Percentiles rank a stretch among this genome's conserved stretches.
phyloP scores from a whole-genome alignment of 1,140 invertebrate species.

The Tigriopus japonicus region DNA sequence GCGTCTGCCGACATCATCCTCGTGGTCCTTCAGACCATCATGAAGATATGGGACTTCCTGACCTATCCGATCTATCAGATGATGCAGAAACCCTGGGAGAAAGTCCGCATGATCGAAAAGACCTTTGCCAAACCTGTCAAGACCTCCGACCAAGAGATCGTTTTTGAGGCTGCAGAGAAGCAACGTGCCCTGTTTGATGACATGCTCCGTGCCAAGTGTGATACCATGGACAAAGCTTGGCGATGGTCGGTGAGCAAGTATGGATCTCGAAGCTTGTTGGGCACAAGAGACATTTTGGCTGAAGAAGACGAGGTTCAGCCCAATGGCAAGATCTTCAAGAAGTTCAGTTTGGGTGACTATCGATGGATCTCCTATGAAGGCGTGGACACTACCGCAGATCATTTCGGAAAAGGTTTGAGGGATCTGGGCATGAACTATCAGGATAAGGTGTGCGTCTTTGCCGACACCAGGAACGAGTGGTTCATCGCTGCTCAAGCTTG shows the following conservation, averaged over 20 bases:
- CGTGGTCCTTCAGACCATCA: not conserved
- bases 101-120: not conserved
- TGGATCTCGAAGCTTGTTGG: constrained; percentile 27
- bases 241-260: constrained; percentile 22
- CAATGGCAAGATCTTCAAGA: constrained; percentile 31
- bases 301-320: constrained; percentile 33
- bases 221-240: constrained; percentile 7
- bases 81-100: constrained; percentile 1
- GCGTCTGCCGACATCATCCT: not conserved
- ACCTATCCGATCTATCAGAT: constrained; percentile 7
- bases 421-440: constrained; percentile 24
- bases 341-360: constrained; percentile 28
- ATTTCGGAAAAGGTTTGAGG: constrained; percentile 26
- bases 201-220: not conserved
- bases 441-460: constrained; percentile 26
- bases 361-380: constrained; percentile 32
- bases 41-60: not conserved
- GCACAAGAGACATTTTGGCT: constrained; percentile 32
- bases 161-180: not conserved
- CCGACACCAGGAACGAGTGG: constrained; percentile 33
- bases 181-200: not conserved
- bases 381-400: constrained; percentile 26
- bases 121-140: not conserved
- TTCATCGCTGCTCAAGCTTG: constrained; percentile 29
- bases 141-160: not conserved